These are phyloP conservation scores for Sicus ferrugineus DNA, from an alignment of 2,888 invertebrate species.

Conservation along the genomic window DNA sequence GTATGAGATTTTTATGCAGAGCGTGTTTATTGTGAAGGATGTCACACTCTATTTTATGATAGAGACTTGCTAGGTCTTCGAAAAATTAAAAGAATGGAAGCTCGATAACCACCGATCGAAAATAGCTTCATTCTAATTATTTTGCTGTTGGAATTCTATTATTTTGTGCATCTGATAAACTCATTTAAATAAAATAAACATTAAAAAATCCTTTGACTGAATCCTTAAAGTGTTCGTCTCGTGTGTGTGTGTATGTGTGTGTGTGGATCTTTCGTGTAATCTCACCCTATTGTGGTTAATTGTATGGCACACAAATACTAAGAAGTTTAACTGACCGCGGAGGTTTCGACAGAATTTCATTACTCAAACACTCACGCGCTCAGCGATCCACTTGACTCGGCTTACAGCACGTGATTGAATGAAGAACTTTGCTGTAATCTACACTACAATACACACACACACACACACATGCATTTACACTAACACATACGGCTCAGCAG, in stretches of 20 bases:
- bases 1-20: neutral
- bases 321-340: neutral
- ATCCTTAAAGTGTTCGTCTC: neutral
- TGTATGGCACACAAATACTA: conserved; percentile 10
- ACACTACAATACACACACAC: neutral
- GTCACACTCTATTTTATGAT: too few relatives aligned
- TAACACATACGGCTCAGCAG: neutral
- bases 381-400: neutral
- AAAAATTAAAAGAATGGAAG: too few relatives aligned
- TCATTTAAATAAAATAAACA: too few relatives aligned
- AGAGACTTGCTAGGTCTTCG: too few relatives aligned
- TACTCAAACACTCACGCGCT: neutral
- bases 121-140: too few relatives aligned
- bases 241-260: neutral
- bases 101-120: too few relatives aligned
- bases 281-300: neutral
- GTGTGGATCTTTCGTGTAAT: conserved; percentile 1
- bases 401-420: neutral
- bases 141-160: too few relatives aligned
- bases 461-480: neutral
- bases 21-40: too few relatives aligned
- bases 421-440: too few relatives aligned
- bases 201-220: too few relatives aligned
- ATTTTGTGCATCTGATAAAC: too few relatives aligned
- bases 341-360: neutral